Conservation (phyloP, 2,113 vertebrate genomes). For the Calidris pugnax region DNA sequence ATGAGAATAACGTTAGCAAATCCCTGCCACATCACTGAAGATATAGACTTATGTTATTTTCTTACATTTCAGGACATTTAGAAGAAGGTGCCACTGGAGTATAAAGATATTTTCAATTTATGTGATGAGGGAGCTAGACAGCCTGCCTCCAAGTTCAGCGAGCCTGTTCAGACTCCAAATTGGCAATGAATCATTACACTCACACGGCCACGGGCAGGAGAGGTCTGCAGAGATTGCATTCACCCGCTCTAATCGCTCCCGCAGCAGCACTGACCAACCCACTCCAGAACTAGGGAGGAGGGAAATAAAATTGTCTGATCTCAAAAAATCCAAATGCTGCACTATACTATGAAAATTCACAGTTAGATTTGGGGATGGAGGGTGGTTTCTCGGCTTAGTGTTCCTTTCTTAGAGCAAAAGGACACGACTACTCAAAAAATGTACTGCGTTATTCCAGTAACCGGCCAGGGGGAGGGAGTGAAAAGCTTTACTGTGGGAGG, state of each 20-base stretch:
- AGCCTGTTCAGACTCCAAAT: conserved; percentile 59
- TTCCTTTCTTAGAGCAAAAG: conserved; percentile 35
- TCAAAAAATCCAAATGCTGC: conserved; percentile 18
- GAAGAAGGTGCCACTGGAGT: conserved; percentile 4
- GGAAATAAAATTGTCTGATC: conserved; percentile 19
- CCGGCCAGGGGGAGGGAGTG: neutral
- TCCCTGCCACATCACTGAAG: neutral
- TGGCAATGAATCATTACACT: conserved; percentile 28
- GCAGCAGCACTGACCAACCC: conserved; percentile 9
- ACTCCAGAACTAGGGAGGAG: neutral
- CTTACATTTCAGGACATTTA: conserved; percentile 24
- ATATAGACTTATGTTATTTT: conserved; percentile 29
- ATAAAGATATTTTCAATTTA: conserved; percentile 46
- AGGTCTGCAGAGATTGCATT: conserved; percentile 45
- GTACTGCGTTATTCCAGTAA: conserved; percentile 1
- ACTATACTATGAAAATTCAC: conserved; percentile 17
- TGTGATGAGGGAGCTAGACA: conserved; percentile 51
- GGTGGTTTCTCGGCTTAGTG: conserved; percentile 19
- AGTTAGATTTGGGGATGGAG: conserved; percentile 2
- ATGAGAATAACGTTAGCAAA: neutral
- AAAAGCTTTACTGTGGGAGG: neutral
- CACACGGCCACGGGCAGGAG: neutral
- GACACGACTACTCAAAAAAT: neutral
- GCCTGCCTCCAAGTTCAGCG: conserved; percentile 41
- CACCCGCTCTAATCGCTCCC: neutral